Evolutionary conservation across 35 echinoderm and acorn worm species (phyloP).

Genomic region (Chiridota heheva): DNA sequence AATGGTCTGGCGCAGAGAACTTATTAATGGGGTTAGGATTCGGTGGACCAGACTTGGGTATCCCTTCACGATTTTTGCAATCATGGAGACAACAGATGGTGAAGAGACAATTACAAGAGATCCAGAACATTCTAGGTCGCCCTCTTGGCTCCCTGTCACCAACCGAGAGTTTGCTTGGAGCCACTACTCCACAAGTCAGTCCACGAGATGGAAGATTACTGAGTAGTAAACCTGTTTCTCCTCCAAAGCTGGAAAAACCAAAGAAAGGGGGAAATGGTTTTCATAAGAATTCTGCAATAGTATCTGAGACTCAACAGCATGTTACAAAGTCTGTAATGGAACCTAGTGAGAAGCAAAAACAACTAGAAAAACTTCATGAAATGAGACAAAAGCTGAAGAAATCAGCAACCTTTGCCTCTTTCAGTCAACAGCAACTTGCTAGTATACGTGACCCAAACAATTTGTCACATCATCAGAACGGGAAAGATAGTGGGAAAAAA

Average conservation of each 20-base stretch:
- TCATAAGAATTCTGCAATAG: no score
- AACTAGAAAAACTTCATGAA: conserved; percentile 46
- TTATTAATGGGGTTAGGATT: conserved; percentile 88
- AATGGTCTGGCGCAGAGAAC: conserved; percentile 68
- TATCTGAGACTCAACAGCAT: no score
- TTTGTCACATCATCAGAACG: neutral
- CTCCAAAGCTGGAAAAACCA: no score
- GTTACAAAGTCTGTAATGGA: no score
- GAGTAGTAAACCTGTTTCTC: no score
- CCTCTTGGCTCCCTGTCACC: conserved; percentile 16
- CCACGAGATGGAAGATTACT: no score
- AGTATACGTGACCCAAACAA: neutral
- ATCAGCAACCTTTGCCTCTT: conserved; percentile 46
- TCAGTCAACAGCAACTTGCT: conserved; percentile 3
- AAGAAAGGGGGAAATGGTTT: no score
- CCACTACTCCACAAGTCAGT: no score
- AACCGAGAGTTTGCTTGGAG: conserved; percentile 31
- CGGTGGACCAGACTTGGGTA: conserved; percentile 69
- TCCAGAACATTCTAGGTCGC: conserved; percentile 38
- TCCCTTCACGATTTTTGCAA: conserved; percentile 79
- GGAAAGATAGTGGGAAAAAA: conserved; percentile 34
- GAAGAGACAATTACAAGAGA: conserved; percentile 52
- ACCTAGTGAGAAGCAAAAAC: conserved; percentile 55
- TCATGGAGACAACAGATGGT: conserved; percentile 75
- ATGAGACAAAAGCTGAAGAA: conserved; percentile 42